Base-by-base conservation (phyloP, 2,888 invertebrate species). In the Peribatodes rhomboidaria region DNA sequence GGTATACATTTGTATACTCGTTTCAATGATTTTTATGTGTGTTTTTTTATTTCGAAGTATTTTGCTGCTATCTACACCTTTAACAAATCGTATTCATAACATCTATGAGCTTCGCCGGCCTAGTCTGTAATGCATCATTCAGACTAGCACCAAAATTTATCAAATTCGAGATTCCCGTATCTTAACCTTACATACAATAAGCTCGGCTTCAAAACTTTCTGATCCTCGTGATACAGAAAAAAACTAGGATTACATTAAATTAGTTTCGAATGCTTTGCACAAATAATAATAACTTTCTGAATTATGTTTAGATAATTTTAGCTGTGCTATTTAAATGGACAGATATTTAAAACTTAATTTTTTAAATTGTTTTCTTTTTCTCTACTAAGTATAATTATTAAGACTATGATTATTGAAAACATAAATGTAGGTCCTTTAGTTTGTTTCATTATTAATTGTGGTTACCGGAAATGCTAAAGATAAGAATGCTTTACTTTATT, bases 81-180 rank as follows among this genome's bases (percentile, higher is more conserved):
- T 47, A 11, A 47, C 49, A 50, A 11, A 20, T 18, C 35, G 13
- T 9, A 20, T 11, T 49, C 47, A 16, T 16, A 16, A 49, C 6
- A 35, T 18, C 14, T 50, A 13, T 10, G 35, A 20, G 35, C 35
- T 20, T 50, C 3, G 22, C 35, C 22, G 14, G 39, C 7, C 57
- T 47, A 39, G 41, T 27, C 58, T 52, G 44, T 52, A 37, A 13
- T 54, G 31, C 14, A 47, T 39, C 31, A 47, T 20, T 31, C 46
- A 39, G 54, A 54, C 47, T 47, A 54, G 54, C 46, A 54, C 46
- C 61, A 60, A 53, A n/a, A 52, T 22, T 35, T 9, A 44, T 52
- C 16, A 37, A 33, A 18, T 18, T 37, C 27, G 39, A 47, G 47
- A 47, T 54, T 61, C 54, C 61, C 60, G 60, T 37, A 52, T 60